Percentiles rank a stretch among this genome's conserved stretches.
These are phyloP conservation scores for Ariolimax columbianus DNA, from an alignment of 2,888 invertebrate genomes.

Conservation along the genomic window DNA sequence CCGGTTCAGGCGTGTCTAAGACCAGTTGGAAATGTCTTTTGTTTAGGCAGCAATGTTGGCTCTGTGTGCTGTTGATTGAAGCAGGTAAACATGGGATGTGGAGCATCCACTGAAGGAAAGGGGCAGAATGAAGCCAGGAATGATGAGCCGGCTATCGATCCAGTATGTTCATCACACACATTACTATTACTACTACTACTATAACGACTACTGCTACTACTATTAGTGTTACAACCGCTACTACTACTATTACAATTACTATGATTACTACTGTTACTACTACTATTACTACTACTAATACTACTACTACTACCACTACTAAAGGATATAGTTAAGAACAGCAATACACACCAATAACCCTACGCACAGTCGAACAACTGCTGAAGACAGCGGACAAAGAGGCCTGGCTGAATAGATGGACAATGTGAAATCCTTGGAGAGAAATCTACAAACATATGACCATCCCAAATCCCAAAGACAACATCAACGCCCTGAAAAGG, in stretches of 20 bases:
- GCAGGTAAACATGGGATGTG: background rate
- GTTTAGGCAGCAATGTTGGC: background rate
- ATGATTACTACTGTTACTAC: background rate
- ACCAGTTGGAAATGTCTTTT: background rate
- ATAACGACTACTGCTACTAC: background rate
- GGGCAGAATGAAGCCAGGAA: background rate
- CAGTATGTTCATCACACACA: background rate
- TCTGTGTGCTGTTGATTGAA: background rate
- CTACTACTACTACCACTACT: too few species aligned
- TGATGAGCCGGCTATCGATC: background rate
- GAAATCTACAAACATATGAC: too few species aligned
- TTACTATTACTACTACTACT: background rate
- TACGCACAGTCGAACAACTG: too few species aligned
- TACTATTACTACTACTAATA: too few species aligned
- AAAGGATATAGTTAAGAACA: too few species aligned
- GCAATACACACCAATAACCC: too few species aligned
- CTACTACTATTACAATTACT: background rate
- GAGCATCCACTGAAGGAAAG: background rate
- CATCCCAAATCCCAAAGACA: too few species aligned
- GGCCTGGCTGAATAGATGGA: too few species aligned
- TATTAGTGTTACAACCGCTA: background rate
- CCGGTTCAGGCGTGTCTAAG: background rate
- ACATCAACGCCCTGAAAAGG: too few species aligned
- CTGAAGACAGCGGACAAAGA: too few species aligned
- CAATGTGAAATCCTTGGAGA: too few species aligned